These are phyloP conservation scores for Odontamblyopus lacepedii DNA, from an alignment of 2,797 vertebrate species.

Conservation along the genomic window DNA sequence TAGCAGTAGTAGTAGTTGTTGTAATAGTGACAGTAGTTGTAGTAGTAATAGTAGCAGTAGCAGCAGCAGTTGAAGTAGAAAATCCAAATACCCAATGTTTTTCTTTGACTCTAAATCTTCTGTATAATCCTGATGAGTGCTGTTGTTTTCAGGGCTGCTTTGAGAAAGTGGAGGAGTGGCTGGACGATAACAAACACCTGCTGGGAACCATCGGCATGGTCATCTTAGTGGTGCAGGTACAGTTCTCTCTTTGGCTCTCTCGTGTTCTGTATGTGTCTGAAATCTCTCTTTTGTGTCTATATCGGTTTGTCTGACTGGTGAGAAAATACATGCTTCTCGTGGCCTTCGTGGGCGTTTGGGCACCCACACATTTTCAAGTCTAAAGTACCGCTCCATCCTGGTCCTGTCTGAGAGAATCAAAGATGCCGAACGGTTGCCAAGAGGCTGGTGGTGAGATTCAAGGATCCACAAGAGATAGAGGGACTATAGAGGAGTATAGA, in stretches of 20 bases:
- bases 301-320: conserved; percentile 30
- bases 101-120: background rate
- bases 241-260: conserved; percentile 34
- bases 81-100: background rate
- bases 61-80: too few relatives aligned
- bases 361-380: conserved; percentile 56
- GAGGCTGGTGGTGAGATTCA: conserved; percentile 27
- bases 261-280: conserved; percentile 21
- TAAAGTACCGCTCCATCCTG: conserved; percentile 39
- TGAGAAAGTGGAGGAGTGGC: conserved; percentile 91
- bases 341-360: conserved; percentile 36
- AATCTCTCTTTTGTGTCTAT: conserved; percentile 1
- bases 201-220: conserved; percentile 93
- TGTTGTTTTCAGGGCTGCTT: conserved; percentile 86
- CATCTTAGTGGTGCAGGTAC: conserved; percentile 94
- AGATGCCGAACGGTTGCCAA: conserved; percentile 37
- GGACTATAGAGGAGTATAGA: conserved; percentile 30
- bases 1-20: too few relatives aligned
- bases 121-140: background rate
- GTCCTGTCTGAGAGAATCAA: conserved; percentile 55
- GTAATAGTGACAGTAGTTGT: too few relatives aligned
- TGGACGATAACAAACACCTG: conserved; percentile 93
- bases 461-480: conserved; percentile 26
- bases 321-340: conserved; percentile 14
- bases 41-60: too few relatives aligned